Percentiles rank a stretch among this genome's conserved stretches.
Evolutionary conservation across 2,797 vertebrate species (phyloP).

Genomic region (Eurystomus glaucurus): DNA sequence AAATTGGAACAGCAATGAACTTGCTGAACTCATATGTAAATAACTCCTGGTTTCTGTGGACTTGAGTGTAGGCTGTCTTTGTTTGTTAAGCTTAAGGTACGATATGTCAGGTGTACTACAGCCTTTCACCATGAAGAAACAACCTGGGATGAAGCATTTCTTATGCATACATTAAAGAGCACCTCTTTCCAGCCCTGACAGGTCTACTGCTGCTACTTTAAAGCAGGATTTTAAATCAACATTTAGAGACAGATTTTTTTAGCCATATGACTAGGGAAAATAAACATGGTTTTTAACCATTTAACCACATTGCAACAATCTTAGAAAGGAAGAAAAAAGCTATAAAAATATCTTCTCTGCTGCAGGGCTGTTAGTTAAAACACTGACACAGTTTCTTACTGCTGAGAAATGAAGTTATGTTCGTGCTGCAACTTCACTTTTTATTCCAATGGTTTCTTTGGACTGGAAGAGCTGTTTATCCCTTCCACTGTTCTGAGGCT

Average conservation of each 20-base stretch:
- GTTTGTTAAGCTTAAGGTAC: not conserved
- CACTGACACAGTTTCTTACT: not conserved
- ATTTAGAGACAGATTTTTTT: not conserved
- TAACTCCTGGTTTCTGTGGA: not conserved
- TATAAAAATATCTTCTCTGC: not conserved
- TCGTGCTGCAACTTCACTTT: not conserved
- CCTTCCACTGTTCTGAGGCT: not conserved
- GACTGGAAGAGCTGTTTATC: not conserved
- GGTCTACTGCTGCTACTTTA: not conserved
- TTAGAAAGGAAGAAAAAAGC: not conserved
- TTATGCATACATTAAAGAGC: not conserved
- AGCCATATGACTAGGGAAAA: not conserved
- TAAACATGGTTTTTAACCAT: not conserved
- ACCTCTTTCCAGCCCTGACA: not conserved
- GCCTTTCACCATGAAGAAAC: not conserved
- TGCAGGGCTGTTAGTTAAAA: not conserved
- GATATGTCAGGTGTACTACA: not conserved
- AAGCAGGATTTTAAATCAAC: not conserved
- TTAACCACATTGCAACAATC: not conserved
- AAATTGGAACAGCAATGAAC: not conserved
- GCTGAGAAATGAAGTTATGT: not conserved
- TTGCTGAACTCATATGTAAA: not conserved
- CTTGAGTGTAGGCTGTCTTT: not conserved
- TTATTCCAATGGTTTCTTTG: not conserved
- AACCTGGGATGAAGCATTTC: not conserved